Evolutionary conservation across 37 sponge, comb jelly and placozoan genomes (phyloP), one percentile per base, ranked within the genome.

Genomic region (Cliona cf. orientalis): DNA sequence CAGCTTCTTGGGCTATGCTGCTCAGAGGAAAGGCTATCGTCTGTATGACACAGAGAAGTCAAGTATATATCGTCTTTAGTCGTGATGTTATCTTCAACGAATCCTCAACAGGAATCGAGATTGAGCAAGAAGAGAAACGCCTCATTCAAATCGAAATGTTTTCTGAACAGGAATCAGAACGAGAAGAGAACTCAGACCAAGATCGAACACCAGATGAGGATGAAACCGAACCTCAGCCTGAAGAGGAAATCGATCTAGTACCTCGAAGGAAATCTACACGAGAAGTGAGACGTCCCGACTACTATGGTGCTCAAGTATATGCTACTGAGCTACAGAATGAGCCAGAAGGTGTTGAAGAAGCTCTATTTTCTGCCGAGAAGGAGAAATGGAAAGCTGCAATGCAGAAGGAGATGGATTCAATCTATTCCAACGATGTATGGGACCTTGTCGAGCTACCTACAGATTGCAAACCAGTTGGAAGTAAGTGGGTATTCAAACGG

Each of bases 401-500:
- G 88, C 61, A 87, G 45, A 81, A 62, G 36, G 82, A 87, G 60
- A 87, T 87, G 68, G n/a, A 74, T 25, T 87, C 81, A 29, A 58
- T 87, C 5, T 40, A 81, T 46, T 29, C 28, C 5, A 87, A 87
- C 56, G 60, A 87, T 21, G 80, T 86, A 25, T 87, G 88, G 88
- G 82, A 80, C 6, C n/a, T n/a, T n/a, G n/a, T n/a, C n/a, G n/a
- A n/a, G n/a, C 66, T 87, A 67, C 81, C 82, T 32, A 42, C 65
- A 33, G 78, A 25, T 28, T 57, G 79, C 9, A 62, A 83, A 46
- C 63, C 80, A 34, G 72, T 84, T 21, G 90, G 90, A 0, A 76
- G 79, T 59, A 88, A 82, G 34, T 88, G 89, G 78, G 83, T 88
- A 32, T 88, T 88, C 66, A 88, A 81, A 53, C 36, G 28, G 21